Evolutionary conservation across 2,888 invertebrate genomes (phyloP).

Genomic region (Diploptera punctata): DNA sequence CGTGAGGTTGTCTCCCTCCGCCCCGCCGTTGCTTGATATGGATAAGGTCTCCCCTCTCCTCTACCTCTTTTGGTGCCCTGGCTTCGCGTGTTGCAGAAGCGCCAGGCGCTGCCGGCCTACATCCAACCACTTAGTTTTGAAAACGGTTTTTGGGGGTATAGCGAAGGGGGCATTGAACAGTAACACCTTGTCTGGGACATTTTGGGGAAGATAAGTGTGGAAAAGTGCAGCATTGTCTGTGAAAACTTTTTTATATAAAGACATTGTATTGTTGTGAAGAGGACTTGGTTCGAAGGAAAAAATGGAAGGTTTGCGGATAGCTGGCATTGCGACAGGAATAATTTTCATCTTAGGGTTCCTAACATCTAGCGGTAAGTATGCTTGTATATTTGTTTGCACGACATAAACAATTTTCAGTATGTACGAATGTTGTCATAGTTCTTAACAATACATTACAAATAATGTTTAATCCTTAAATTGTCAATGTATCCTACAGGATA

Average conservation of each 20-base stretch:
- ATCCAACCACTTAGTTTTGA: neutral
- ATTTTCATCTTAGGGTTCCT: conserved; percentile 37
- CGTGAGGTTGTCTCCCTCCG: neutral
- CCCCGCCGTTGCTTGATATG: neutral
- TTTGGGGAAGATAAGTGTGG: neutral
- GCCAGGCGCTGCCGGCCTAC: conserved; percentile 16
- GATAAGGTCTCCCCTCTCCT: conserved; percentile 3
- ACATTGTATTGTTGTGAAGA: too few species aligned
- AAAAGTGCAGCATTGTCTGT: neutral
- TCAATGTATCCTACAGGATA: too few species aligned
- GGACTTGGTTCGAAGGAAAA: too few species aligned
- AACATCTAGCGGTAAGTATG: conserved; percentile 35
- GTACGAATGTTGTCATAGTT: too few species aligned
- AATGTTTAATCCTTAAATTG: too few species aligned
- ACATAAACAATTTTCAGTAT: too few species aligned
- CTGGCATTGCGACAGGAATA: conserved; percentile 26
- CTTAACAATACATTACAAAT: too few species aligned
- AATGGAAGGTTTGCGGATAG: conserved; percentile 36
- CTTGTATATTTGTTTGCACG: too few species aligned
- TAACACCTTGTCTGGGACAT: neutral
- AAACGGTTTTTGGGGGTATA: neutral
- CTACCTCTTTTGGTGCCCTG: conserved; percentile 1
- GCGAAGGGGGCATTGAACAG: neutral
- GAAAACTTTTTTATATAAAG: too few species aligned
- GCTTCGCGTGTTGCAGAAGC: conserved; percentile 28